phyloP scores from a whole-genome alignment of 2,888 invertebrate species.

The Cephus pulcher region DNA sequence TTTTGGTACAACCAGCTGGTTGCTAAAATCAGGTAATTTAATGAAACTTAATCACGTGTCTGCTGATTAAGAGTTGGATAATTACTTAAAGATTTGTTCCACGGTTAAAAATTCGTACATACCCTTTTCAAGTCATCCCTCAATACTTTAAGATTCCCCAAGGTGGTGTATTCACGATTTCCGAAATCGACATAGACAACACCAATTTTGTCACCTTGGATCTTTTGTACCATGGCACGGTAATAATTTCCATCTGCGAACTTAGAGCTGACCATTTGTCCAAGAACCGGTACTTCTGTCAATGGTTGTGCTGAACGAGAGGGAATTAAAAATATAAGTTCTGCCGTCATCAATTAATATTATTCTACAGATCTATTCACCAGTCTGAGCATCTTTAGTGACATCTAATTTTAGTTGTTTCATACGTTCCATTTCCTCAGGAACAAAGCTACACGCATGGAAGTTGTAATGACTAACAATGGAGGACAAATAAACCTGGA shows the following conservation, averaged over 20 bases:
- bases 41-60: neutral
- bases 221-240: conserved; percentile 52
- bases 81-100: conserved; percentile 6
- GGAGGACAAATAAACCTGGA: conserved; percentile 46
- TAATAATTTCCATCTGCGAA: conserved; percentile 55
- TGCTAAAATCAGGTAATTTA: conserved; percentile 24
- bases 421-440: conserved; percentile 36
- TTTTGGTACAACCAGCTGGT: conserved; percentile 35
- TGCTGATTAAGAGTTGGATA: neutral
- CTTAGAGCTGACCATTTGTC: conserved; percentile 53
- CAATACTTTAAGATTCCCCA: conserved; percentile 43
- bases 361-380: conserved; percentile 26
- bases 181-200: conserved; percentile 61
- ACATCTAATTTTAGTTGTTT: conserved; percentile 48
- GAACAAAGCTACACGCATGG: conserved; percentile 45
- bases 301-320: conserved; percentile 41
- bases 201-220: conserved; percentile 28
- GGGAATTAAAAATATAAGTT: neutral
- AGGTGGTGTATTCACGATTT: conserved; percentile 43
- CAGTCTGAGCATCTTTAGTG: conserved; percentile 45
- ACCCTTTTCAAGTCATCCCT: conserved; percentile 49
- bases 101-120: conserved; percentile 10
- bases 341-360: neutral
- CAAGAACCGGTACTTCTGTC: conserved; percentile 38
- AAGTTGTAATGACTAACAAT: conserved; percentile 39